Evolutionary conservation across 2,888 invertebrate species (phyloP).

Genomic region (Scaptomyza tumidula): DNA sequence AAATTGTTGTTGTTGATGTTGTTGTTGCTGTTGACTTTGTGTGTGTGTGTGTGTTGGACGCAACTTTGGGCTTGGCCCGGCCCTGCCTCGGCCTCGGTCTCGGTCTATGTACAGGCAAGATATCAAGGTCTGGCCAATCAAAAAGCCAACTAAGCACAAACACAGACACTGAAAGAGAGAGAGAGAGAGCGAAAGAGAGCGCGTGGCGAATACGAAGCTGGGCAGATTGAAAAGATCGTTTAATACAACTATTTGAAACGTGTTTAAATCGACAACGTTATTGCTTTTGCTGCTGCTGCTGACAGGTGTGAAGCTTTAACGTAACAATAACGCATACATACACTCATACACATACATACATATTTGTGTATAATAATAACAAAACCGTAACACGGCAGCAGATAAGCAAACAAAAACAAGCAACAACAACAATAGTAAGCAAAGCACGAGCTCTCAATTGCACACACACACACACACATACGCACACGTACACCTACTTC

Average conservation of each 20-base stretch:
- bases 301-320: conserved; percentile 70
- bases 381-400: conserved; percentile 68
- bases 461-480: neutral
- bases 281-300: conserved; percentile 13
- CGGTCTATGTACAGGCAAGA: conserved; percentile 51
- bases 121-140: conserved; percentile 79
- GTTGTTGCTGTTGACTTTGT: conserved; percentile 1
- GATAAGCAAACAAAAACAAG: conserved; percentile 43
- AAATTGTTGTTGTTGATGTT: neutral
- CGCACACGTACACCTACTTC: no score
- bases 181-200: neutral
- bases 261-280: conserved; percentile 22
- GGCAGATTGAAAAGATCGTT: conserved; percentile 27
- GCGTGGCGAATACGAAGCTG: conserved; percentile 22
- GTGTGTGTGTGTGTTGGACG: conserved; percentile 37
- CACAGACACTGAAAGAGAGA: conserved; percentile 26
- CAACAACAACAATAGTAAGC: neutral
- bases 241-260: conserved; percentile 6
- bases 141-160: conserved; percentile 64
- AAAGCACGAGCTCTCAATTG: conserved; percentile 2
- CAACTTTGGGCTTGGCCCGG: conserved; percentile 59
- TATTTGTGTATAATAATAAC: conserved; percentile 23
- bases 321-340: neutral
- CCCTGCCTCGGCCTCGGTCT: conserved; percentile 48
- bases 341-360: neutral